Base-by-base conservation (phyloP, 2,888 invertebrate species). In the Marasmarcha lunaedactyla region DNA sequence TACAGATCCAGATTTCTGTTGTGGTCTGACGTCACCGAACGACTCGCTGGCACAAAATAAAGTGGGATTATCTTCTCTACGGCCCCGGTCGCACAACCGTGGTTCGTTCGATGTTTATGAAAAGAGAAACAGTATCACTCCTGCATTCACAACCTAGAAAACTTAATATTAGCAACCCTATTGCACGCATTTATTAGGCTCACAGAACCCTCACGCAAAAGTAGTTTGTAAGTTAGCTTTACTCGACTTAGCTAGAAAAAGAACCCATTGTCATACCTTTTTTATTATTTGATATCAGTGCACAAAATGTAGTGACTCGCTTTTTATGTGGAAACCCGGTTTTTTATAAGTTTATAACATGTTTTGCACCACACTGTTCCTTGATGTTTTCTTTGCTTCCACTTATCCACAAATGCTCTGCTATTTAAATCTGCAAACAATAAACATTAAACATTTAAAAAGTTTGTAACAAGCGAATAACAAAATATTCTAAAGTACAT, bases 1-100 rank as follows among this genome's bases (percentile, higher is more conserved):
- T 92, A 77, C 92, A 92, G 92, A 92, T 92, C 91, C 91, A 78
- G 92, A 91, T 87, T 92, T 92, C 87, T 92, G 92, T 89, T 92
- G 92, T 87, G 92, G 91, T 78, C 88, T 92, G 81, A 89, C 88
- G 65, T 88, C 90, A 66, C 92, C 92, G 65, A 90, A 89, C 84
- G 87, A 86, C 85, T 90, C 90, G 77, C 86, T 87, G 78, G 88
- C 87, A 67, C 81, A 85, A 74, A 86, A 87, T 83, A 83, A 64
- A 61, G 76, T 83, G 60, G 84, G 84, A 50, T 67, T 78, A 46
- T 69, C 81, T 39, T 79, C 81, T 48, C 83, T 81, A 42, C 77
- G 83, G 71, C 83, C 85, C 46, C 84, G 84, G 59, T 84, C 85
- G 76, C 85, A 85, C 81, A 83, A 83, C 60, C 87, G 87, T 65